Evolutionary conservation across 2,113 vertebrate species (phyloP), one percentile per base, ranked within the genome.

Genomic region (Petaurus breviceps): DNA sequence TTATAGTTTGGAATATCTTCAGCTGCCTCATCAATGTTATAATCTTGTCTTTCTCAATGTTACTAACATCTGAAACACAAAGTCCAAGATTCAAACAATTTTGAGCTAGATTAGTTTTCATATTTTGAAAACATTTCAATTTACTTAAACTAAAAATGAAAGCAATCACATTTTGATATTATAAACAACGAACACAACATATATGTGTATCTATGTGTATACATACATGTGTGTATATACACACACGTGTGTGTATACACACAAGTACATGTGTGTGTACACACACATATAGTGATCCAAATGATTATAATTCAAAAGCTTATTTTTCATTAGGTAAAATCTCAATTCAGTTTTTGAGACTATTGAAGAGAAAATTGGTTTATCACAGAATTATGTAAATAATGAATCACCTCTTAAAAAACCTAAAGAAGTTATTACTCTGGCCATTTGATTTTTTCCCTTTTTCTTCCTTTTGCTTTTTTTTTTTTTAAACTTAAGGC

Each of bases 311-410:
- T 98, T 98, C 97, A 98, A 97, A 98, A 97, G 96, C 94, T 95
- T 94, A 94, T 84, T 95, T 92, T 97, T 97, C 53, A 96, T 92
- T 53, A 2, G 93, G 11, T 97, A 97, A 98, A 92, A 98, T 92
- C 89, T 96, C 97, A 97, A 96, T 96, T 98, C 96, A 98, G 94
- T 96, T 98, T 98, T 95, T 98, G 94, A 98, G 97, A 92, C 94
- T 97, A 95, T 94, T 97, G 94, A 96, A 98, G 95, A 94, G 96
- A 98, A 98, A 97, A 98, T 53, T 97, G 95, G 94, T 98, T 98
- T 98, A 96, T 95, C 98, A 98, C 95, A 98, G 97, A 98, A 98
- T 98, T 98, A 98, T 95, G 97, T 98, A 98, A 98, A 99, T 98
- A 98, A 98, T 95, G 95, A 98, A 98, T 96, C 98, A 97, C 97